Evolutionary conservation across 2,113 vertebrate species (phyloP).

Genomic region (Brachyhypopomus gauderio): DNA sequence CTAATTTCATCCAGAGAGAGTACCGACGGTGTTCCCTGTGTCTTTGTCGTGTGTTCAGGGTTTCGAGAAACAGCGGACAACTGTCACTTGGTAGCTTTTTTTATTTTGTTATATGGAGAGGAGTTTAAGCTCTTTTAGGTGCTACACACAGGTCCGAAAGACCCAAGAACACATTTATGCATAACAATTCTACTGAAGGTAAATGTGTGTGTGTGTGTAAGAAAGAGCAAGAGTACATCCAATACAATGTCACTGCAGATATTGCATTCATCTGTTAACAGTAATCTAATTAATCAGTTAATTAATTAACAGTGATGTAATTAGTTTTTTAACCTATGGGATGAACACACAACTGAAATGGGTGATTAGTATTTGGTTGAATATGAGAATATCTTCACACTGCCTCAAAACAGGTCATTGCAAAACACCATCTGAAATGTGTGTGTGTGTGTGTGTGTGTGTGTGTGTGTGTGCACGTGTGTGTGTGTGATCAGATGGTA

Average conservation of each 20-base stretch:
- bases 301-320: background rate
- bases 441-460: conserved; percentile 38
- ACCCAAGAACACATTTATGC: background rate
- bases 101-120: conserved; percentile 15
- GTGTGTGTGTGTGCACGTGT: conserved; percentile 13
- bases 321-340: background rate
- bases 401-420: background rate
- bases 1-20: background rate
- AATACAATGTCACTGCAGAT: background rate
- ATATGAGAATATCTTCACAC: background rate
- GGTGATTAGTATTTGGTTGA: background rate
- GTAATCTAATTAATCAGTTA: background rate
- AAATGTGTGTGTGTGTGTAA: background rate
- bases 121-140: background rate
- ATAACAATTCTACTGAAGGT: background rate
- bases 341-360: background rate
- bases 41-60: background rate
- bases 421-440: background rate
- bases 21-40: background rate
- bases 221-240: background rate
- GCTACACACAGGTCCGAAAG: conserved; percentile 9
- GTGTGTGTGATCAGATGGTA: conserved; percentile 37
- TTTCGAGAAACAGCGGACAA: conserved; percentile 8
- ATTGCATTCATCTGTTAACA: too few relatives aligned
- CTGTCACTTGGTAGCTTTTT: background rate